Percentiles rank a stretch among this genome's conserved stretches.
phyloP scores from a whole-genome alignment of 2,888 invertebrate genomes.

The Tenthredo livida region DNA sequence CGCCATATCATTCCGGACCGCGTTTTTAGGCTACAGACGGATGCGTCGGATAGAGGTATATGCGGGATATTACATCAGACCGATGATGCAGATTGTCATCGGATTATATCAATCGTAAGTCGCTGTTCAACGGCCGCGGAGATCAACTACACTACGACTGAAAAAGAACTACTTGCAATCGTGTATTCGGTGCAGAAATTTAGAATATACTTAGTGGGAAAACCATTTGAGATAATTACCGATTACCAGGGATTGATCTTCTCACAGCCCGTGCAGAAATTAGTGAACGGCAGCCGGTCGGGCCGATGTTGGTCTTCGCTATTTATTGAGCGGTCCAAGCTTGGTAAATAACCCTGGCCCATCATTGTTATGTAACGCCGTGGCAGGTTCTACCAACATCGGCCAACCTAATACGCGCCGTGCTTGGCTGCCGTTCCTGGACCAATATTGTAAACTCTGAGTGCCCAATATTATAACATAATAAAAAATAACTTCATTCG shows the following conservation, averaged over 20 bases:
- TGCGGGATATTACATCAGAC: constrained; percentile 58
- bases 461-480: no score
- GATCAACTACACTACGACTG: constrained; percentile 46
- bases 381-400: no score
- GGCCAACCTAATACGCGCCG: no score
- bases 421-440: no score
- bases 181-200: constrained; percentile 52
- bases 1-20: constrained; percentile 46
- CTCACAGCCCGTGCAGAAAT: no score
- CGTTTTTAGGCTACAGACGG: constrained; percentile 58
- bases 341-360: no score
- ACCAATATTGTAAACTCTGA: no score
- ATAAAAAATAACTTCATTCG: no score
- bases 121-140: constrained; percentile 35
- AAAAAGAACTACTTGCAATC: constrained; percentile 53
- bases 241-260: constrained; percentile 51
- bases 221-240: constrained; percentile 46
- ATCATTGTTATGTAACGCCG: no score
- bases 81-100: constrained; percentile 35
- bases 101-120: constrained; percentile 61
- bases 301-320: no score
- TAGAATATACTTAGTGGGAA: constrained; percentile 47
- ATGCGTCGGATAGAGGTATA: constrained; percentile 57
- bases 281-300: no score
- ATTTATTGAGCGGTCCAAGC: no score